These are phyloP conservation scores for Cydia pomonella DNA, from an alignment of 1,140 invertebrate species.

Conservation along the genomic window DNA sequence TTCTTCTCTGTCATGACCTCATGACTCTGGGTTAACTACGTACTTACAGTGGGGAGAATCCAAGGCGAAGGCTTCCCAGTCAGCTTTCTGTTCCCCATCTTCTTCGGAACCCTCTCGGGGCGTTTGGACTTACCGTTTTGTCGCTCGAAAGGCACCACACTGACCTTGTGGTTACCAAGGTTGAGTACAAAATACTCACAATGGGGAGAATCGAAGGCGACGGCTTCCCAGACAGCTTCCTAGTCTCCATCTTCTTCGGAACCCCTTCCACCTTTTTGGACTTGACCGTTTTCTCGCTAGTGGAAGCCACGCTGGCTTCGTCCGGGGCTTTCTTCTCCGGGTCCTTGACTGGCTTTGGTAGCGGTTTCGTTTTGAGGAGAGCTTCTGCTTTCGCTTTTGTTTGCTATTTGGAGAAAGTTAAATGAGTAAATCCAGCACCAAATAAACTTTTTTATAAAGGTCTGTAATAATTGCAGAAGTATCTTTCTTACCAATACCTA, in stretches of 20 bases:
- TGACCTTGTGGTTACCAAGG: not conserved
- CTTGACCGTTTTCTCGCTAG: conserved; percentile 36
- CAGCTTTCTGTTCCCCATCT: too few species aligned
- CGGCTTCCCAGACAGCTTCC: conserved; percentile 42
- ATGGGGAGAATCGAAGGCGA: conserved; percentile 37
- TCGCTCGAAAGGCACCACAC: not conserved
- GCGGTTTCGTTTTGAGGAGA: conserved; percentile 63
- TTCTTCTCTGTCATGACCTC: conserved; percentile 62
- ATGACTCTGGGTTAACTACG: too few species aligned
- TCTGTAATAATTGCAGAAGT: too few species aligned
- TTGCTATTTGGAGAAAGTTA: conserved; percentile 47
- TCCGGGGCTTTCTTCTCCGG: conserved; percentile 57
- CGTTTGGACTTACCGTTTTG: too few species aligned
- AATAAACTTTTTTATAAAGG: not conserved
- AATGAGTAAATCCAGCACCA: too few species aligned
- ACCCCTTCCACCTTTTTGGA: conserved; percentile 38
- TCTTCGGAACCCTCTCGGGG: too few species aligned
- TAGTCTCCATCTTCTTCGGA: conserved; percentile 49
- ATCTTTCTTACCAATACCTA: too few species aligned
- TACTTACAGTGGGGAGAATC: too few species aligned
- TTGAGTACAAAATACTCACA: conserved; percentile 21
- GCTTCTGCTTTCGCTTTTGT: conserved; percentile 76
- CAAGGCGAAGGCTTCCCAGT: too few species aligned
- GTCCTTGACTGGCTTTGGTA: conserved; percentile 51
- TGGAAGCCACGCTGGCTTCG: conserved; percentile 40